phyloP scores from a whole-genome alignment of 2,888 invertebrate species.

The Desoria tigrina region DNA sequence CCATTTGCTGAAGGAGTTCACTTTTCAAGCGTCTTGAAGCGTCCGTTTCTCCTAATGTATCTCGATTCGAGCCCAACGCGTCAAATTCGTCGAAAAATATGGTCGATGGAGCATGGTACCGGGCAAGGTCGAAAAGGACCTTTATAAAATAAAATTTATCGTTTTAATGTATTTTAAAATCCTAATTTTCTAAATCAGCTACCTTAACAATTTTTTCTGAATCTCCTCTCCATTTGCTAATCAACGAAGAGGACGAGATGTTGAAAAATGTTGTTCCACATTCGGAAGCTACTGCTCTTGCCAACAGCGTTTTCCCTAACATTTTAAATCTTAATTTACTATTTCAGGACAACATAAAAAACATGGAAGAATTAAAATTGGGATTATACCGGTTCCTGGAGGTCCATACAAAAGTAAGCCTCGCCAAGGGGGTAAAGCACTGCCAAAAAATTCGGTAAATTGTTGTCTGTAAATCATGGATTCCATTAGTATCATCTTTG shows the following conservation, averaged over 20 bases:
- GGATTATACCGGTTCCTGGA: conserved; percentile 57
- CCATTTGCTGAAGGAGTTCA: conserved; percentile 82
- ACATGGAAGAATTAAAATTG: conserved; percentile 55
- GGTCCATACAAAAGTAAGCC: conserved; percentile 63
- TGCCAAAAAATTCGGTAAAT: conserved; percentile 47
- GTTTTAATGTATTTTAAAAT: conserved; percentile 1
- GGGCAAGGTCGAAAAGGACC: conserved; percentile 85
- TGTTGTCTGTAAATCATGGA: conserved; percentile 69
- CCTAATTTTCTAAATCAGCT: conserved; percentile 50
- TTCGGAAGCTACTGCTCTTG: conserved; percentile 83
- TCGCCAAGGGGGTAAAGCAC: conserved; percentile 60
- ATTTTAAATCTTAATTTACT: too few relatives aligned
- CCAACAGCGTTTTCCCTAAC: conserved; percentile 84
- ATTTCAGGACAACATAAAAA: too few relatives aligned
- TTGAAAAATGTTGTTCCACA: conserved; percentile 82
- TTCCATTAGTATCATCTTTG: conserved; percentile 79
- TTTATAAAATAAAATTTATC: conserved; percentile 54
- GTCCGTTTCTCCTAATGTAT: conserved; percentile 71
- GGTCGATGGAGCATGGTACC: conserved; percentile 80
- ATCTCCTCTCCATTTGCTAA: conserved; percentile 96
- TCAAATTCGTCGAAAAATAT: conserved; percentile 94
- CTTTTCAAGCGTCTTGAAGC: conserved; percentile 84
- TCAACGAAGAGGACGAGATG: conserved; percentile 80
- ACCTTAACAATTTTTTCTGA: conserved; percentile 89
- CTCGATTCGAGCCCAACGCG: conserved; percentile 69